Conservation (phyloP, 2,113 vertebrate species). For the Carassius carassius region DNA sequence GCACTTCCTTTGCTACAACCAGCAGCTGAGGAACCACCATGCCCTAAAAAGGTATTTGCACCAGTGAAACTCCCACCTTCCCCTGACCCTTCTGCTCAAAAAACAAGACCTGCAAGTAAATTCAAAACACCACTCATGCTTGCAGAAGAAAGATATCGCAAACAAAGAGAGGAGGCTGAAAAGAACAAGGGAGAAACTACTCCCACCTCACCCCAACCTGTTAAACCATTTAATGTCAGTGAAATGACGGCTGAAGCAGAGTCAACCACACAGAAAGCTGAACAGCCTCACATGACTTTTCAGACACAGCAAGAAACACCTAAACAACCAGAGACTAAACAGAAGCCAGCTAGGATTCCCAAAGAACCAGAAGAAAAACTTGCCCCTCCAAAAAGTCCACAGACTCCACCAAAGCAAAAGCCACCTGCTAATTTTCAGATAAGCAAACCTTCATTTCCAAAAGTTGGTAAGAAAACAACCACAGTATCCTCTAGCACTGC, state of each 20-base stretch:
- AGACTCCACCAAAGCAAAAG: constrained; percentile 57
- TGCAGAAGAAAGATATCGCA: constrained; percentile 86
- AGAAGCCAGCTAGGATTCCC: neutral
- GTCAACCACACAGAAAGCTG: constrained; percentile 39
- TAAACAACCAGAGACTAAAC: constrained; percentile 47
- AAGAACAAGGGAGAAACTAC: constrained; percentile 65
- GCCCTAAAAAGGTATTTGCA: constrained; percentile 69
- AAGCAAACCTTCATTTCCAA: constrained; percentile 68
- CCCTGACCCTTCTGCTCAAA: constrained; percentile 65
- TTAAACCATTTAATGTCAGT: constrained; percentile 3
- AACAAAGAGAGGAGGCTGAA: constrained; percentile 78
- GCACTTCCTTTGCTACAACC: constrained; percentile 53
- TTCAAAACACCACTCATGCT: constrained; percentile 95
- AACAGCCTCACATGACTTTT: constrained; percentile 48
- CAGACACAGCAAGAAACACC: constrained; percentile 50
- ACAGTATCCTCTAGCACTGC: constrained; percentile 51
- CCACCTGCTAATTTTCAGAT: constrained; percentile 53
- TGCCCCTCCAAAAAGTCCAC: constrained; percentile 9
- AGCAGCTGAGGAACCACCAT: constrained; percentile 57
- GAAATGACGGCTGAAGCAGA: constrained; percentile 27
- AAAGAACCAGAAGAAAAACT: constrained; percentile 16
- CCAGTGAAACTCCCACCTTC: constrained; percentile 78
- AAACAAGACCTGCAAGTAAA: constrained; percentile 77
- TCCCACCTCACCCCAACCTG: constrained; percentile 64
- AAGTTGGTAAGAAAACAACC: constrained; percentile 67